Evolutionary conservation across 2,888 invertebrate genomes (phyloP), one percentile per base, ranked within the genome.

Genomic region (Punctoribates punctum): DNA sequence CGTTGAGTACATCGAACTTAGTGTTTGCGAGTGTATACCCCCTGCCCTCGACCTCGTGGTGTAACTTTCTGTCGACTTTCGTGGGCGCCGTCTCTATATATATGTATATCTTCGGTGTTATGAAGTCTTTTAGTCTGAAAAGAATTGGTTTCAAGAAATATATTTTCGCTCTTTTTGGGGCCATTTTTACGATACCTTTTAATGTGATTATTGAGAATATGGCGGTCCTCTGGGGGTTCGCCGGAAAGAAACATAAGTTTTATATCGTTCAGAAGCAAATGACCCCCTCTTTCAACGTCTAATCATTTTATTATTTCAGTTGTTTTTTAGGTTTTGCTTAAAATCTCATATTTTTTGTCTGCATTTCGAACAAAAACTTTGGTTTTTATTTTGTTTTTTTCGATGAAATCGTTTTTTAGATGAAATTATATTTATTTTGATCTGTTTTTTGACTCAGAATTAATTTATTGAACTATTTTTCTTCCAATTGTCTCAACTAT

Each of bases 61-160:
- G 96, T 82, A 94, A 96, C 83, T 89, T 94, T 81, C 83, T 93
- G 38, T 93, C 94, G 85, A 92, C 93, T 76, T 96, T 95, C 83
- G 91, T 94, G 81, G 96, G 92, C 79, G 95, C 93, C 78, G 92
- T 96, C 77, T 96, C 93, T 84, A 91, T 96, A 83, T 97, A 97
- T 84, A 96, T 97, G 96, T 97, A 96, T 84, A 89, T 96, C 79
- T 97, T 96, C 85, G 97, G 97, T 79, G 96, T 96, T n/a, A 88
- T 96, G 74, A 96, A 96, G 84, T 96, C 96, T 75, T 96, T 97
- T 83, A 93, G 94, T 27, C 86, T 94, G 48, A 90, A 93, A 84
- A 89, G 94, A 82, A 91, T 92, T 83, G 95, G 96, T 15, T 85
- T 91, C 78, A 82, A 90, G 57, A 89, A 90, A 83, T 93, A 94